phyloP scores from a whole-genome alignment of 2,888 invertebrate species.

The Aplocera efformata region DNA sequence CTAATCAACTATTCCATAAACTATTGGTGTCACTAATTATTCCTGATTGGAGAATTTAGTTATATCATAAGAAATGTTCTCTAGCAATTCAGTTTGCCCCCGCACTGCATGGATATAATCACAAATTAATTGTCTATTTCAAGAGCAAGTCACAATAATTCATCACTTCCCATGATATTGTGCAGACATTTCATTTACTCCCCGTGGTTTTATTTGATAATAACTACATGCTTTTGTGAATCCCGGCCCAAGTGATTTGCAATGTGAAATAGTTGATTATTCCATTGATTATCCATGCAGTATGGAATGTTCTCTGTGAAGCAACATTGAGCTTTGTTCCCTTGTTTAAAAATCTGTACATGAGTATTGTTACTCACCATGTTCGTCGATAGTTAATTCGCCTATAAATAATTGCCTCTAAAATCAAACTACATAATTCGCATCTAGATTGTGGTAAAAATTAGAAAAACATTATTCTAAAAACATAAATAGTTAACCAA shows the following conservation, averaged over 20 bases:
- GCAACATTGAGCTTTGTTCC: slow-evolving; percentile 57
- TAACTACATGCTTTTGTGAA: too few species aligned
- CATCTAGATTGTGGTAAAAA: slow-evolving; percentile 35
- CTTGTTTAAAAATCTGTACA: slow-evolving; percentile 54
- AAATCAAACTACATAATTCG: slow-evolving; percentile 42
- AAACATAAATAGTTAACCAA: slow-evolving; percentile 40
- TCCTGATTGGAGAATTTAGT: slow-evolving; percentile 45
- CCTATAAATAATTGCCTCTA: slow-evolving; percentile 55
- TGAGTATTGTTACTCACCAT: slow-evolving; percentile 35
- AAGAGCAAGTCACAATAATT: slow-evolving; percentile 32
- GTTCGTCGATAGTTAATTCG: slow-evolving; percentile 45
- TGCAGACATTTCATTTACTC: too few species aligned
- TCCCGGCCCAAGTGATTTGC: slow-evolving; percentile 20
- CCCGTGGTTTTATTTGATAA: too few species aligned
- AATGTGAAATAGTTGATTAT: too few species aligned
- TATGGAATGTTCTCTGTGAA: slow-evolving; percentile 29
- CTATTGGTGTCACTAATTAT: slow-evolving; percentile 72
- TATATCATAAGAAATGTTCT: slow-evolving; percentile 50
- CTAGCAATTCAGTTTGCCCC: slow-evolving; percentile 23
- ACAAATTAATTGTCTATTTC: slow-evolving; percentile 17
- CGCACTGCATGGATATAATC: slow-evolving; percentile 27
- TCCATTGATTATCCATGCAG: slow-evolving; percentile 27
- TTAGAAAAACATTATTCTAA: slow-evolving; percentile 38
- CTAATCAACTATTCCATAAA: slow-evolving; percentile 61
- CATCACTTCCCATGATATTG: too few species aligned